Base-by-base conservation (phyloP, 2,797 vertebrate species). In the Notamacropus eugenii region DNA sequence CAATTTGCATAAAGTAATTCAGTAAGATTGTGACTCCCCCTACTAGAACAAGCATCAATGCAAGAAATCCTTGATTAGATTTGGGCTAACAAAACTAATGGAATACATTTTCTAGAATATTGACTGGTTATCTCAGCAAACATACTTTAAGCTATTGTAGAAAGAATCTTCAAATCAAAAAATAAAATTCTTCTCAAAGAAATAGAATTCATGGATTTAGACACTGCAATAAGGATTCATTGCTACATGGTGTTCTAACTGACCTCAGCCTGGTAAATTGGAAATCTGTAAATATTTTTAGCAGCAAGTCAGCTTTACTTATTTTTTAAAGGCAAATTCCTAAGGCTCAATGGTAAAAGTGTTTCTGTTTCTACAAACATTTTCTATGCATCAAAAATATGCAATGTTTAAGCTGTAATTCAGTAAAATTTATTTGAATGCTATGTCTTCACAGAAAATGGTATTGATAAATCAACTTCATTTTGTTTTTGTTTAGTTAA, bases 181-280 rank as follows among this genome's bases (percentile, higher is more conserved):
- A 94, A 90, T 93, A 96, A 94, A 92, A 91, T 91, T 92, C 0
- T 9, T 22, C 34, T 31, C 27, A 94, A 28, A 96, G 19, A 95
- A 54, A 22, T 92, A 55, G 5, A 94, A 46, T 1, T 95, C 56
- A 95, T 58, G 62, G 34, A 92, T 96, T 91, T 91, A 91, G 31
- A 92, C 13, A 94, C 2, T 94, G 92, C n/a, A 55, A 54, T 90
- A 95, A 52, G 93, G 54, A 95, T 92, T 95, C 2, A 93, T 54
- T 27, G 57, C 54, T 82, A 2, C 59, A 52, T 95, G 13, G 90
- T 28, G 92, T 19, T 95, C 50, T 95, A 94, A 67, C 8, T 97
- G 94, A 95, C n/a, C n/a, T 82, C 92, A 92, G 24, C 31, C 95
- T 97, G 27, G n/a, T 93, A 54, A 96, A 94, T 95, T 91, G 92